Conservation (phyloP, 2,113 vertebrate genomes). For the Picathartes gymnocephalus region DNA sequence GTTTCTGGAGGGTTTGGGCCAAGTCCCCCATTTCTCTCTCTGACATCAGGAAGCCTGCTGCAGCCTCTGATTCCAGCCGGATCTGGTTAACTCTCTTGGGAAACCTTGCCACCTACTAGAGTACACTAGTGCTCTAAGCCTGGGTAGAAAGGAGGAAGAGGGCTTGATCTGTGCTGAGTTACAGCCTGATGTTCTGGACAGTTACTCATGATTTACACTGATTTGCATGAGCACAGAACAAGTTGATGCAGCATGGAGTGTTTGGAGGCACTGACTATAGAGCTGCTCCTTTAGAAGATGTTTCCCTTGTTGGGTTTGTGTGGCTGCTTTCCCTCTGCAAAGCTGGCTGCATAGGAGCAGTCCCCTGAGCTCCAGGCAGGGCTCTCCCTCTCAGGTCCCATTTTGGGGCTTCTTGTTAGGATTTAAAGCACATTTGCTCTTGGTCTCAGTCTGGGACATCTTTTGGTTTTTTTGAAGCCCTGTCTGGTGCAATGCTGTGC, state of each 20-base stretch:
- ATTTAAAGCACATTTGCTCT: background rate
- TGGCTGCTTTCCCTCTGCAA: background rate
- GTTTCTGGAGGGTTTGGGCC: constrained; percentile 79
- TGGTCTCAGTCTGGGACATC: background rate
- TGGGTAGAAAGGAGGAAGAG: background rate
- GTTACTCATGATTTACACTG: background rate
- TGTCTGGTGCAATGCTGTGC: background rate
- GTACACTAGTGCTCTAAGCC: background rate
- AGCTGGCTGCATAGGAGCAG: background rate
- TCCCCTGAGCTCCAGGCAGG: background rate
- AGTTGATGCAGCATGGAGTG: background rate
- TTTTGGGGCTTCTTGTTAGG: background rate
- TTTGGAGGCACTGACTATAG: background rate
- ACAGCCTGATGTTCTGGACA: background rate
- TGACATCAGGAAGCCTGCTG: constrained; percentile 81
- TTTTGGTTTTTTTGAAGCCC: background rate
- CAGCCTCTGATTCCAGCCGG: constrained; percentile 65
- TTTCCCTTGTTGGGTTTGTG: background rate
- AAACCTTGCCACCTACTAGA: constrained; percentile 53
- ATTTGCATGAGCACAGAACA: background rate
- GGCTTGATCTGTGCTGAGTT: background rate
- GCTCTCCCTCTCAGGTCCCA: background rate
- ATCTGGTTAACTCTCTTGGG: constrained; percentile 79
- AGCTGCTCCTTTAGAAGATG: background rate
- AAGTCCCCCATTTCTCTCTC: constrained; percentile 75